Conservation (phyloP, 2,113 vertebrate genomes). For the Sclerurus mexicanus region DNA sequence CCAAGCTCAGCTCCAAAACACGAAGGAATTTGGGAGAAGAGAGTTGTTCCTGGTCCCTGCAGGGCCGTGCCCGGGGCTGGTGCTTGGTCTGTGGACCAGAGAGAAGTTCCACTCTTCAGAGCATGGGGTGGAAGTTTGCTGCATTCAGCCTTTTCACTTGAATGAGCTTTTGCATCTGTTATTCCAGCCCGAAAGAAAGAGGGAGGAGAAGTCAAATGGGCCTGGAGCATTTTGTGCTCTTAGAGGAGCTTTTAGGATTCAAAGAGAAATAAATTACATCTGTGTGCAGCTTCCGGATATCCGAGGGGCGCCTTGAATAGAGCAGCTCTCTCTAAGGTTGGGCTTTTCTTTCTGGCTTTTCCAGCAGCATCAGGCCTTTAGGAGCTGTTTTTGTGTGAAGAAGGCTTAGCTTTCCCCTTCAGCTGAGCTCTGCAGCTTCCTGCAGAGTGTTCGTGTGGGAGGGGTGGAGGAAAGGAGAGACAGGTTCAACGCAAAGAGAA, state of each 20-base stretch:
- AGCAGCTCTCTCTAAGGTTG: background rate
- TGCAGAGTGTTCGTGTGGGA: background rate
- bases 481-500: rapidly evolving
- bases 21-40: background rate
- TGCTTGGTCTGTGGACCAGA: background rate
- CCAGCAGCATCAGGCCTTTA: background rate
- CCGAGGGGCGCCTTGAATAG: background rate
- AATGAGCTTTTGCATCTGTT: background rate
- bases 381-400: background rate
- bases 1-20: background rate
- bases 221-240: slow-evolving; percentile 9
- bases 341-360: background rate
- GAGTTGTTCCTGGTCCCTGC: background rate
- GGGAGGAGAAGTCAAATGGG: background rate
- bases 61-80: background rate
- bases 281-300: background rate
- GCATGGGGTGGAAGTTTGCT: background rate
- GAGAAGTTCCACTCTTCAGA: background rate
- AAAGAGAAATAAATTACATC: background rate
- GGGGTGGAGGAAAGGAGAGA: background rate
- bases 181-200: background rate
- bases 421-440: background rate
- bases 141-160: background rate
- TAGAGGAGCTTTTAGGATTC: background rate
- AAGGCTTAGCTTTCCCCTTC: background rate